Conservation (phyloP, 2,888 invertebrate species). For the Lottia scabra region DNA sequence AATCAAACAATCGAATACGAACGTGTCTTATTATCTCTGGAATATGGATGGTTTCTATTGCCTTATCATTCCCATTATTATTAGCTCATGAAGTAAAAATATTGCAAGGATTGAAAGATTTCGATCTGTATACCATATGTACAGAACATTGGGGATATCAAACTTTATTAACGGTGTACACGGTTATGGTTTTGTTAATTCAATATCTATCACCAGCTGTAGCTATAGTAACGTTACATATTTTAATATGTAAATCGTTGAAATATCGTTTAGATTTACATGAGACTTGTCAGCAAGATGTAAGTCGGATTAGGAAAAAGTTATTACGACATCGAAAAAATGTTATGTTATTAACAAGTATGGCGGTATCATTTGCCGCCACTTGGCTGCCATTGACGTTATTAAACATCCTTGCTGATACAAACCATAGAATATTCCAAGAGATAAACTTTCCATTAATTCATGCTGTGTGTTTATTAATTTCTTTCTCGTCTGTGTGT, state of each 20-base stretch:
- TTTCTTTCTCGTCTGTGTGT: slow-evolving; percentile 53
- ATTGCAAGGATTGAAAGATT: slow-evolving; percentile 45
- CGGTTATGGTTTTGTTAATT: slow-evolving; percentile 38
- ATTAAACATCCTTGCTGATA: slow-evolving; percentile 49
- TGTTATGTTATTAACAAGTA: slow-evolving; percentile 57
- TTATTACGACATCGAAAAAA: slow-evolving; percentile 59
- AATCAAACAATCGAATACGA: slow-evolving; percentile 29
- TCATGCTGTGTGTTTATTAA: slow-evolving; percentile 46
- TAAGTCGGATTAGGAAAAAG: slow-evolving; percentile 38
- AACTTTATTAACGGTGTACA: slow-evolving; percentile 36
- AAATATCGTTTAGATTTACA: slow-evolving; percentile 50
- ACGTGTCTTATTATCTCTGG: slow-evolving; percentile 22
- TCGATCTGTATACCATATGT: slow-evolving; percentile 64
- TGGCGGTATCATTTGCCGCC: slow-evolving; percentile 50
- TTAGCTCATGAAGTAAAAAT: slow-evolving; percentile 45
- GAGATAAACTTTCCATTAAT: slow-evolving; percentile 60
- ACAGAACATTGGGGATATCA: slow-evolving; percentile 49
- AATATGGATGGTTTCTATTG: slow-evolving; percentile 44
- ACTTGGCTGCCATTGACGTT: slow-evolving; percentile 55
- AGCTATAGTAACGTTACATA: slow-evolving; percentile 45
- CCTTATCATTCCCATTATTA: slow-evolving; percentile 44
- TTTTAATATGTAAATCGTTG: slow-evolving; percentile 63
- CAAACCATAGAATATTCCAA: slow-evolving; percentile 42
- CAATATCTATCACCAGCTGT: slow-evolving; percentile 51
- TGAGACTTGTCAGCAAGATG: slow-evolving; percentile 15